Conservation (phyloP, 1,140 invertebrate genomes). For the Drosophila dunni region DNA sequence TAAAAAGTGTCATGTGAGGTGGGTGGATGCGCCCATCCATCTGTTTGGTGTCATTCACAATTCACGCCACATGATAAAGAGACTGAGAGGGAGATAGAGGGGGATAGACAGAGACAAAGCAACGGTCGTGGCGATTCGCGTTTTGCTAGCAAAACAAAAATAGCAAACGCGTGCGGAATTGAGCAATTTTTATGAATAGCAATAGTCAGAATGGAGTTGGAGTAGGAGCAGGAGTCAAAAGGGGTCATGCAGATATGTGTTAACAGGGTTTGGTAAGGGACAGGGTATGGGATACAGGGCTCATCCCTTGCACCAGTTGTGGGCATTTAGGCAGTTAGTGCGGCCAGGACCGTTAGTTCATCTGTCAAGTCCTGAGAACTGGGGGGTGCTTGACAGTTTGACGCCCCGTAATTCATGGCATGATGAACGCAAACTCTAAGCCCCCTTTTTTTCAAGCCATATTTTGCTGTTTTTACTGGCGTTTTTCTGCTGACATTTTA, state of each 20-base stretch:
- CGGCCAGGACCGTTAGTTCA: constrained; percentile 59
- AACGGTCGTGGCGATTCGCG: background rate
- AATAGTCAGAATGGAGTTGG: constrained; percentile 53
- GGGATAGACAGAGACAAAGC: constrained; percentile 1
- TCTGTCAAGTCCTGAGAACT: constrained; percentile 57
- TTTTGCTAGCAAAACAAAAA: constrained; percentile 49
- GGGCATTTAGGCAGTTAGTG: constrained; percentile 45
- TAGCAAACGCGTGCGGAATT: constrained; percentile 75
- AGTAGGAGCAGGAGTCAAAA: background rate
- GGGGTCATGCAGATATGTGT: background rate
- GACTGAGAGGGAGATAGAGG: constrained; percentile 1
- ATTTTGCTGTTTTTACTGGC: constrained; percentile 29
- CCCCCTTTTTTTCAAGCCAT: constrained; percentile 29
- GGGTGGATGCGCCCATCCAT: constrained; percentile 41
- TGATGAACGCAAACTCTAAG: constrained; percentile 70
- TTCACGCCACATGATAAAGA: constrained; percentile 36
- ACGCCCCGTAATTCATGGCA: constrained; percentile 77
- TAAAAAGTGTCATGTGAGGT: background rate
- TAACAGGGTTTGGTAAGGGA: background rate
- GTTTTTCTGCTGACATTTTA: constrained; percentile 57
- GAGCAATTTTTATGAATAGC: constrained; percentile 78
- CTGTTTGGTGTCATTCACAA: constrained; percentile 47
- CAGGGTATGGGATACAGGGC: background rate
- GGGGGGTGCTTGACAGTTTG: constrained; percentile 69
- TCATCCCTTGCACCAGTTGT: constrained; percentile 9